Evolutionary conservation across 1,140 invertebrate genomes (phyloP).

Genomic region (Bombyx mori): ASM3026992v2 NC_085116.1:12533001-12533500

Average conservation of each 20-base stretch:
- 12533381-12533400: too few species aligned
- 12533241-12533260: slow-evolving; percentile 59
- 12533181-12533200: slow-evolving; percentile 47
- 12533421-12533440: too few species aligned
- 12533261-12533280: slow-evolving; percentile 38
- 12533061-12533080: slow-evolving; percentile 11
- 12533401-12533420: too few species aligned
- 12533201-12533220: slow-evolving; percentile 54
- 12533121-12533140: slow-evolving; percentile 12
- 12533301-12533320: too few species aligned
- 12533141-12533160: slow-evolving; percentile 41
- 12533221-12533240: slow-evolving; percentile 59
- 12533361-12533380: too few species aligned
- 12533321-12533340: too few species aligned
- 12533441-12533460: too few species aligned
- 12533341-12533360: too few species aligned
- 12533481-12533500: too few species aligned
- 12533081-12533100: slow-evolving; percentile 5
- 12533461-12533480: too few species aligned
- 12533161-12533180: slow-evolving; percentile 50
- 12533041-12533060: slow-evolving; percentile 15
- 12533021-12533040: slow-evolving; percentile 15
- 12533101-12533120: background rate
- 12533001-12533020: slow-evolving; percentile 17
- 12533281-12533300: slow-evolving; percentile 26